These are phyloP conservation scores for Scalopus aquaticus DNA, from an alignment of 2,113 vertebrate genomes.

Conservation along the genomic window DNA sequence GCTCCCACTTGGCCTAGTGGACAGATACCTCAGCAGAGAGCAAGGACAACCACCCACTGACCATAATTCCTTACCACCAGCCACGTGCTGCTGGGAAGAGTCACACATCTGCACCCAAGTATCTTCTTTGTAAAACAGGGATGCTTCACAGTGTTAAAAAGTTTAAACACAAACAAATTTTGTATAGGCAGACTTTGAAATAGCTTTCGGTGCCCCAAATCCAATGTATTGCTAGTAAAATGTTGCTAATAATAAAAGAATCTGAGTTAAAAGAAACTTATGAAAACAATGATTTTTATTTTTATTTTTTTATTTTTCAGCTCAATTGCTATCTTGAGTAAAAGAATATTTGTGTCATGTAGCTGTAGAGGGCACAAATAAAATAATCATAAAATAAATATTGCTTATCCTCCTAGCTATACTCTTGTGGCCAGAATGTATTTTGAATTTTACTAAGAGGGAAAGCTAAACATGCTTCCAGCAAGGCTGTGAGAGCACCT, in stretches of 20 bases:
- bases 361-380: slow-evolving; percentile 73
- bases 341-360: slow-evolving; percentile 58
- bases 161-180: neutral
- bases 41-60: neutral
- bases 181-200: neutral
- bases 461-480: slow-evolving; percentile 65
- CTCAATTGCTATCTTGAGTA: slow-evolving; percentile 62
- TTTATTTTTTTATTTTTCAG: slow-evolving; percentile 51
- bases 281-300: neutral
- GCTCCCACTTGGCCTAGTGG: neutral
- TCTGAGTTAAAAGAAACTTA: slow-evolving; percentile 52
- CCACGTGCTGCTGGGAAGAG: accelerated
- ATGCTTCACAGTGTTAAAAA: neutral
- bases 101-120: neutral
- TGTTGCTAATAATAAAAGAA: neutral
- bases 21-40: neutral
- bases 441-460: slow-evolving; percentile 62
- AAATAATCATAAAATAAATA: slow-evolving; percentile 56
- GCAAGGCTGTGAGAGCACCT: slow-evolving; percentile 78
- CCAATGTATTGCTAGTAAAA: neutral
- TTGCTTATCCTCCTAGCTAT: slow-evolving; percentile 45
- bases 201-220: neutral
- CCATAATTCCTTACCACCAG: neutral
- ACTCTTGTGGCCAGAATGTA: slow-evolving; percentile 60
- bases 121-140: neutral